Base-by-base conservation (phyloP, 2,113 vertebrate genomes). In the Meles meles region DNA sequence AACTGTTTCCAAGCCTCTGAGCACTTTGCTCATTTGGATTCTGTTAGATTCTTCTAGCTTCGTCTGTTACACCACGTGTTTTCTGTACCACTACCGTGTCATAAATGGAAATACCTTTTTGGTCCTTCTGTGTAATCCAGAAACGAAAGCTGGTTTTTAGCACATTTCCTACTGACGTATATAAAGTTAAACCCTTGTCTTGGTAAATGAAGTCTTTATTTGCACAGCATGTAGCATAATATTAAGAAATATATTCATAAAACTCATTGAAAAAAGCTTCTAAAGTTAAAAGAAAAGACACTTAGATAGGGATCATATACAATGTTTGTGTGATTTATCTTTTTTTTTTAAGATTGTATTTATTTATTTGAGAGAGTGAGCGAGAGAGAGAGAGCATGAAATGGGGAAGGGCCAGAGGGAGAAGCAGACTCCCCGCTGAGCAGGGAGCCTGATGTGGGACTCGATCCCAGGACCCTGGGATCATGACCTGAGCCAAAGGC, bases 201-300 rank as follows among this genome's bases (percentile, higher is more conserved):
- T 88, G 57, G 39, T 93, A 97, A 96, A 81, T 63, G 39, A 87
- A 95, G 34, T 92, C 21, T 96, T 95, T 80, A 90, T 97, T 93
- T 96, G 95, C 92, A 61, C 74, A 67, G 7, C 92, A 67, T 77
- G n/a, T 95, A 52, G 37, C 29, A 37, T 92, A 82, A 88, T 95
- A 90, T 95, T 89, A 92, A 34, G 69, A 55, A 69, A 69, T 84
- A 55, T 90, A 57, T 96, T 94, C 55, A 85, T 91, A 72, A 94
- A 83, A 65, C 39, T 95, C n/a, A 90, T 57, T 91, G 61, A 95
- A 88, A 83, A 86, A 88, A 95, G 17, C 69, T 88, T 17, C 59
- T 79, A 2, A 94, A 69, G 34, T 89, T 93, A 93, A 71, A 80
- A 92, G 47, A 93, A 92, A 96, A 20, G 82, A 96, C 94, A 74